Base-by-base conservation (phyloP, 2,888 invertebrate genomes). In the Zygaena filipendulae region DNA sequence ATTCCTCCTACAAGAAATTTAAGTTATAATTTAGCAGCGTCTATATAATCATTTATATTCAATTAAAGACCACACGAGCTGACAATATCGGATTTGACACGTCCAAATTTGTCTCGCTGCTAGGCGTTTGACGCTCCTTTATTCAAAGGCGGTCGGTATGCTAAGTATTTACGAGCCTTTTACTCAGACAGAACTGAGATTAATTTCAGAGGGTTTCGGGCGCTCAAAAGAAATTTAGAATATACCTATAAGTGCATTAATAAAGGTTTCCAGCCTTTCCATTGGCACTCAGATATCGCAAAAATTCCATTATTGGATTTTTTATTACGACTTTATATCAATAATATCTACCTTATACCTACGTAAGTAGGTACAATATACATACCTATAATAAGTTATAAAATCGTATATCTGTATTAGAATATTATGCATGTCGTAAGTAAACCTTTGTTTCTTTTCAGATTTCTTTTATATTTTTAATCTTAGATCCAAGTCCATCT, bases 181-280 rank as follows among this genome's bases (percentile, higher is more conserved):
- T 71, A 69, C 74, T 63, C 67, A 68, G 55, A 59, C 66, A 68
- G 55, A 59, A 59, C 58, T 64, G 67, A 74, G 72, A 75, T 77
- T 75, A 75, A 75, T 77, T 69, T 71, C 56, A 61, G 56, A 56
- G 70, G 64, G 68, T 43, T 58, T 54, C 45, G 46, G 47, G 42
- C 51, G 58, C 59, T 70, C 72, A 77, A 77, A 72, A 69, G 70
- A 68, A 68, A 66, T 69, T 71, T 67, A 61, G 71, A 71, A 72
- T 69, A 62, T n/a, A n/a, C n/a, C n/a, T n/a, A n/a, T 72, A 74
- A 74, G 72, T 75, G 71, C 70, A 77, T 75, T 72, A 72, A 70
- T 77, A 68, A 70, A 72, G 59, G 61, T 64, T 63, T 59, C 64
- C 52, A 59, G 53, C 47, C 45, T 47, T 44, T 45, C 42, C 44